Percentiles rank a stretch among this genome's conserved stretches.
phyloP scores from a whole-genome alignment of 1,140 invertebrate species.

The Proales similis region DNA sequence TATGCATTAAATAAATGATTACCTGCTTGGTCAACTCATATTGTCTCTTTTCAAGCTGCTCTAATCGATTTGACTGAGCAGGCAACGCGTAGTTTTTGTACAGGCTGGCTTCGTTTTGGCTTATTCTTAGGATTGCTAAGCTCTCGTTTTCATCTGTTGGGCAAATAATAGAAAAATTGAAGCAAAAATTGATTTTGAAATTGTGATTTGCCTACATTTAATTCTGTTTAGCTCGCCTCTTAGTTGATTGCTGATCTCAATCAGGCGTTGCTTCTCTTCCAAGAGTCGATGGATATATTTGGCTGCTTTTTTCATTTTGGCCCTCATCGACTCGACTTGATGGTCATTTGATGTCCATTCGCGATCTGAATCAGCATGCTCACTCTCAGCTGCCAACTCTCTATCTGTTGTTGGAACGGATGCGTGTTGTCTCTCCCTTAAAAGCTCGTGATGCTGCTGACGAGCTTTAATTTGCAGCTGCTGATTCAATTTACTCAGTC shows the following conservation, averaged over 20 bases:
- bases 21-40: conserved; percentile 48
- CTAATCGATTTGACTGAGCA: conserved; percentile 40
- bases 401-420: conserved; percentile 2
- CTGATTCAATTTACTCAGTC: conserved; percentile 39
- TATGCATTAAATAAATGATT: too few species aligned
- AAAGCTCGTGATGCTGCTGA: conserved; percentile 13
- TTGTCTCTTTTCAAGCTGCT: conserved; percentile 47
- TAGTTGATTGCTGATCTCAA: conserved; percentile 50
- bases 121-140: neutral
- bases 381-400: neutral
- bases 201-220: conserved; percentile 40
- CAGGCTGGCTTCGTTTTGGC: neutral
- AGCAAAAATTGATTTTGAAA: neutral
- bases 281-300: conserved; percentile 43
- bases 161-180: neutral
- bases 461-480: conserved; percentile 2
- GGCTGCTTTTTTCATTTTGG: conserved; percentile 38
- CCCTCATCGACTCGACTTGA: conserved; percentile 25
- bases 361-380: neutral
- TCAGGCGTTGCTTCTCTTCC: conserved; percentile 48
- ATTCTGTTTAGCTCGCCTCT: conserved; percentile 46
- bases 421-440: neutral
- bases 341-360: neutral
- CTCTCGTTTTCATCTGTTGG: conserved; percentile 17
- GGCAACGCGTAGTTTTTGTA: neutral